phyloP scores from a whole-genome alignment of 2,888 invertebrate species.

The Leucophenga montana region DNA sequence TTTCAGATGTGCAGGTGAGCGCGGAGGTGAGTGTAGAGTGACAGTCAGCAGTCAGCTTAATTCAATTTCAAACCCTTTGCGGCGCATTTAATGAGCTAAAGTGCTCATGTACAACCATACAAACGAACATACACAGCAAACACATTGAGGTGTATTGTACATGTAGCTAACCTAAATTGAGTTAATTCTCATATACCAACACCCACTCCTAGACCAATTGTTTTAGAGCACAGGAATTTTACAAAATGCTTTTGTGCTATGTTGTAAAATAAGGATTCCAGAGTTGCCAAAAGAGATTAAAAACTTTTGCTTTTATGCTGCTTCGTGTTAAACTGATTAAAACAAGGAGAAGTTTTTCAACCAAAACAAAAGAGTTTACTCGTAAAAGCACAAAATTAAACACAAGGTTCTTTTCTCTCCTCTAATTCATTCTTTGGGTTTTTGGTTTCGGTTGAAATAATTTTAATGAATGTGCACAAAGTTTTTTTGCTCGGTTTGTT shows the following conservation, averaged over 20 bases:
- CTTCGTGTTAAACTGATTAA: not conserved
- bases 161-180: constrained; percentile 40
- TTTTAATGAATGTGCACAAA: too few relatives aligned
- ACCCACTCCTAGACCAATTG: not conserved
- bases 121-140: not conserved
- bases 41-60: constrained; percentile 48
- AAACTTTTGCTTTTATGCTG: constrained; percentile 8
- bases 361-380: not conserved
- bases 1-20: not conserved
- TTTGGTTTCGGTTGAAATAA: too few relatives aligned
- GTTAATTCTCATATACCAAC: constrained; percentile 24
- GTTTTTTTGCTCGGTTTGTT: too few relatives aligned
- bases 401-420: not conserved
- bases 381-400: not conserved
- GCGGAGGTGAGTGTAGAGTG: not conserved
- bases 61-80: constrained; percentile 50
- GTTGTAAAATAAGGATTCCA: not conserved
- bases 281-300: constrained; percentile 11
- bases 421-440: not conserved
- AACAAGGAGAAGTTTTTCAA: not conserved
- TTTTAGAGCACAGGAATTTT: not conserved
- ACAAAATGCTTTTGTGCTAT: not conserved
- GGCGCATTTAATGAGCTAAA: constrained; percentile 32
- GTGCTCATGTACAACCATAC: constrained; percentile 45
- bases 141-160: too few relatives aligned